A percentile compares a stretch with the other conserved stretches of the same genome.
These are phyloP conservation scores for Bhutanitis thaidina DNA, from an alignment of 2,888 invertebrate genomes.

Conservation along the genomic window DNA sequence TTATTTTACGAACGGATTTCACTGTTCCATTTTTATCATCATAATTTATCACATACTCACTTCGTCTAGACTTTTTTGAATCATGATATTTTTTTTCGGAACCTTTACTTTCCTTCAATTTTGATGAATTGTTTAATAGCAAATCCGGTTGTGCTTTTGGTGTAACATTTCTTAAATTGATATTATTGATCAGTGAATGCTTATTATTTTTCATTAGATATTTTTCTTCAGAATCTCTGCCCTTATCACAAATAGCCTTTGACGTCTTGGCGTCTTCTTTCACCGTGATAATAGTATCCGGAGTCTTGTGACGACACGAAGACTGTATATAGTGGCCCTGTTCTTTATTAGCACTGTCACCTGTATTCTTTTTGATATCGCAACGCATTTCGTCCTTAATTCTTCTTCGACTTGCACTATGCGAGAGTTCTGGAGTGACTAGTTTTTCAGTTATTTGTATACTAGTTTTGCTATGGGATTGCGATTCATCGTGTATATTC, in stretches of 20 bases:
- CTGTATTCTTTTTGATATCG: not conserved
- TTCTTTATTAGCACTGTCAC: not conserved
- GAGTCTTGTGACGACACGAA: slow-evolving; percentile 1
- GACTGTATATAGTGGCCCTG: slow-evolving; percentile 2
- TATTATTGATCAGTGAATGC: slow-evolving; percentile 20
- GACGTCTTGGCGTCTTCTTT: not conserved
- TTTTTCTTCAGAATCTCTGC: slow-evolving; percentile 15
- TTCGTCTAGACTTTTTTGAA: slow-evolving; percentile 43
- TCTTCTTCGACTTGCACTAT: slow-evolving; percentile 7
- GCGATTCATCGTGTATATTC: not conserved
- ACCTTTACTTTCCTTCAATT: slow-evolving; percentile 26
- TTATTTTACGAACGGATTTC: slow-evolving; percentile 65
- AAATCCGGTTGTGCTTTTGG: not conserved
- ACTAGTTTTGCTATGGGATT: slow-evolving; percentile 15
- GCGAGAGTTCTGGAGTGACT: slow-evolving; percentile 28
- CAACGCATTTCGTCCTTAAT: not conserved
- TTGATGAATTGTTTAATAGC: slow-evolving; percentile 20
- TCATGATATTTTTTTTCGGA: slow-evolving; percentile 23
- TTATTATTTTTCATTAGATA: slow-evolving; percentile 17
- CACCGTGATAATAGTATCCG: not conserved
- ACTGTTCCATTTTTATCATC: slow-evolving; percentile 73
- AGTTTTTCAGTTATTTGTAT: slow-evolving; percentile 33
- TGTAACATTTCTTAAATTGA: slow-evolving; percentile 20
- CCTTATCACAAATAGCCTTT: not conserved
- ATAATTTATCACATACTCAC: slow-evolving; percentile 70